These are phyloP conservation scores for Hippocampus barbouri DNA, from an alignment of 2,113 vertebrate genomes.

Conservation along the genomic window DNA sequence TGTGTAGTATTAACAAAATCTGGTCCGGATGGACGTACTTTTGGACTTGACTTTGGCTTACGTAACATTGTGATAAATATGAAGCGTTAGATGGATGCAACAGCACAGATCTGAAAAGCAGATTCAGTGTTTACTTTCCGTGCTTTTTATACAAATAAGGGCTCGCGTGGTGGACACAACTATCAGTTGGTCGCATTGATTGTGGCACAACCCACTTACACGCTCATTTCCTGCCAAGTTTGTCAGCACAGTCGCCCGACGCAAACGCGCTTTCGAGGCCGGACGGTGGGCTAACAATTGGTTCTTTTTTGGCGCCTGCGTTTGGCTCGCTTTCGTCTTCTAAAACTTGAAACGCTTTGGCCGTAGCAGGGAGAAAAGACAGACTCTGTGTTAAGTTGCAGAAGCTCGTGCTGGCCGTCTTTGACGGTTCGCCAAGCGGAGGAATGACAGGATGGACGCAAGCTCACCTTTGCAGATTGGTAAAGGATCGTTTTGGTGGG, in stretches of 20 bases:
- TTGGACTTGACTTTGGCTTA: too few species aligned
- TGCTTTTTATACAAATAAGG: neutral
- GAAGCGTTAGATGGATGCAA: neutral
- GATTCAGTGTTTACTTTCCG: neutral
- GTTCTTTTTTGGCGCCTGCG: neutral
- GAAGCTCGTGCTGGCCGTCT: neutral
- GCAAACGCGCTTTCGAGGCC: neutral
- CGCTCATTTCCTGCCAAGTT: constrained; percentile 56
- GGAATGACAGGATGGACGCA: constrained; percentile 40
- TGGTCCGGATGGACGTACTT: too few species aligned
- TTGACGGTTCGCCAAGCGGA: constrained; percentile 31
- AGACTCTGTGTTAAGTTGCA: constrained; percentile 8
- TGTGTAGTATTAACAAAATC: too few species aligned
- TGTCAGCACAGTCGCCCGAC: constrained; percentile 28
- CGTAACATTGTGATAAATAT: neutral
- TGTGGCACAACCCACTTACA: constrained; percentile 53
- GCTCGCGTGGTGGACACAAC: constrained; percentile 40
- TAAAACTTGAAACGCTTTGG: neutral
- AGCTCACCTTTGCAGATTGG: neutral
- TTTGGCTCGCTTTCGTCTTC: neutral
- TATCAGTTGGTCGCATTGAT: constrained; percentile 65
- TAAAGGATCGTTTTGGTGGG: too few species aligned
- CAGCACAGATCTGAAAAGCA: neutral
- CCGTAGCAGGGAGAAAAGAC: constrained; percentile 9
- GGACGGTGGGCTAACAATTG: neutral